Base-by-base conservation (phyloP, 2,888 invertebrate species). In the Epinotia brunnichana region DNA sequence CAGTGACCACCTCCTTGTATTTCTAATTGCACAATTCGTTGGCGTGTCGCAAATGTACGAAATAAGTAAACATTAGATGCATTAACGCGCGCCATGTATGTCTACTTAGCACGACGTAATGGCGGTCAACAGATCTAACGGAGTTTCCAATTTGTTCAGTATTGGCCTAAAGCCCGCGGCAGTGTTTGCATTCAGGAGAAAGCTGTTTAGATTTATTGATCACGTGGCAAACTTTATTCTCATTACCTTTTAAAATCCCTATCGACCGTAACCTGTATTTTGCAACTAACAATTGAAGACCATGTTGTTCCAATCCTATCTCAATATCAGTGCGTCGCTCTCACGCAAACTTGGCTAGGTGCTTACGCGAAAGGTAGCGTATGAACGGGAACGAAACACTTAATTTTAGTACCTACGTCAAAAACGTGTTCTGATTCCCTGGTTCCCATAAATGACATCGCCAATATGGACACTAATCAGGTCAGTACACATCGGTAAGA, bases 1-100 rank as follows among this genome's bases (percentile, higher is more conserved):
- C 79, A 83, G 80, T 80, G 80, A 76, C 91, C 90, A 90, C 90
- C 90, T 87, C 91, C 87, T 83, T 83, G 78, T 83, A 83, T 80
- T 88, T 81, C 84, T 85, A 83, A 83, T 91, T 90, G 87, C 90
- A 85, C 87, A 90, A 90, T 87, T 80, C 85, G 84, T 85, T 84
- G 85, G 82, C 85, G 84, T 90, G 89, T 88, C 90, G 89, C 86
- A 89, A 91, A 91, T 90, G 85, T 86, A 91, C 91, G 90, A 91
- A 90, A 91, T 91, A 89, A 87, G 92, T 90, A 92, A 93, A 92
- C 89, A 92, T 83, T 86, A 82, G 83, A 83, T 89, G 86, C 91
- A 91, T 92, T 90, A 90, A 90, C 90, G 89, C 87, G 86, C 81
- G 82, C 83, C 82, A 83, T 85, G 85, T 90, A 89, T 87, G 91